Base-by-base conservation (phyloP, 2,113 vertebrate genomes). In the rat (Rattus norvegicus) region DNA sequence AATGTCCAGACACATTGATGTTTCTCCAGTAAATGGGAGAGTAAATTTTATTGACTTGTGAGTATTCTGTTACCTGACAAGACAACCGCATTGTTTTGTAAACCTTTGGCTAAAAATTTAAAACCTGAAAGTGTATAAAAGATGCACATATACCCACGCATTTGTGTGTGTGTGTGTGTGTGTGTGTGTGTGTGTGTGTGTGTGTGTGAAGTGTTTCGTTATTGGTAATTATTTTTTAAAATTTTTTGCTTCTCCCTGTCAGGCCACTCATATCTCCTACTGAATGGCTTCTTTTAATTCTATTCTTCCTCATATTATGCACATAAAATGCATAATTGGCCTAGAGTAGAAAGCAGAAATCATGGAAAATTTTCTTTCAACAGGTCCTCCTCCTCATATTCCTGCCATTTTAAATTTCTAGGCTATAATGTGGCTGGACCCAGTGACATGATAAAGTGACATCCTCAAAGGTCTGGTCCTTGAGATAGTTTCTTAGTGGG, bases 11-110 rank as follows among this genome's bases (percentile, higher is more conserved):
- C 10, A 26, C 63, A 65, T 59, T 84, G n/a, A 67, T 14, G 94
- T 47, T 91, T 86, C n/a, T 86, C 67, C 36, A 95, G 56, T 49
- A n/a, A 89, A 86, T 52, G 24, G 43, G 72, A 86, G 65, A 81
- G 65, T 86, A 81, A 85, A 63, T 95, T 81, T 81, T 93, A 63
- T 90, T 92, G 28, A 63, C 7, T 80, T 47, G 24, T 39, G 33
- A 88, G 8, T 88, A 12, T 43, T 86, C 13, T 76, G 26, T 47
- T 95, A 72, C 13, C 28, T 80, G 70, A 52, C 16, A 84, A 88
- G 20, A 26, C 61, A 77, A 69, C 56, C 43, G 91, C 2, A 36
- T 20, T 0, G 59, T 91, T 91, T 39, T 54, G 43, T 36, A 56
- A 47, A 16, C 9, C 67, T 36, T 54, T 90, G 83, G 7, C 54